Base-by-base conservation (phyloP, 2,113 vertebrate species). In the Galbula dea region DNA sequence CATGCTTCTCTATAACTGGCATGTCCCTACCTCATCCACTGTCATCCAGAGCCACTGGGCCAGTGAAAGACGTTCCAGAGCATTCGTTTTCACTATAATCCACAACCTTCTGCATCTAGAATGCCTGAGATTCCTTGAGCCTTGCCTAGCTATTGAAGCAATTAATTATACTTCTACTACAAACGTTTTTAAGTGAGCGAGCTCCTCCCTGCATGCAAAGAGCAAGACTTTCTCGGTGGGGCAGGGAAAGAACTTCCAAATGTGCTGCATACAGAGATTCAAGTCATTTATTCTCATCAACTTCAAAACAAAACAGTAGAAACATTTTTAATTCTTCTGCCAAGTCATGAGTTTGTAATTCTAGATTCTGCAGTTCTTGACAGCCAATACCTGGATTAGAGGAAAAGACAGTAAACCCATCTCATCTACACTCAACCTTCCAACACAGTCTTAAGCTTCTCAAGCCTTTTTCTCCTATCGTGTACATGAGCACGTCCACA, bases 401-500 rank as follows among this genome's bases (percentile, higher is more conserved):
- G 26, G 43, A 83, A 78, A 73, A 92, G 29, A 78, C 23, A 71
- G 19, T 77, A 74, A 86, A 77, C 18, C 43, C 30, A 43, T 30
- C 55, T 73, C 63, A 67, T 39, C 43, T 59, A 39, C 16, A 63
- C 12, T 88, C 39, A 52, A 79, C 32, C 17, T 92, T 73, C 37
- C 65, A 94, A 67, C 11, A 19, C 39, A 75, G n/a, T 29, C 91
- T 0, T 30, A 85, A 69, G 41, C 37, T 87, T 83, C 51, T 22
- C 59, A 91, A 85, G 67, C 27, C 5, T 21, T 72, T 59, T 63
- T 59, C n/a, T 29, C 45, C 71, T 58, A 58, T 69, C 0, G 7
- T 86, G 88, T 86, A 52, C 43, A 21, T 43, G 48, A 86, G 61
- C 94, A 88, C 15, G 0, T 91, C 72, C 72, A 94, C 63, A 34